These are phyloP conservation scores for Ailurus styani DNA, from an alignment of 2,113 vertebrate species.

Conservation along the genomic window DNA sequence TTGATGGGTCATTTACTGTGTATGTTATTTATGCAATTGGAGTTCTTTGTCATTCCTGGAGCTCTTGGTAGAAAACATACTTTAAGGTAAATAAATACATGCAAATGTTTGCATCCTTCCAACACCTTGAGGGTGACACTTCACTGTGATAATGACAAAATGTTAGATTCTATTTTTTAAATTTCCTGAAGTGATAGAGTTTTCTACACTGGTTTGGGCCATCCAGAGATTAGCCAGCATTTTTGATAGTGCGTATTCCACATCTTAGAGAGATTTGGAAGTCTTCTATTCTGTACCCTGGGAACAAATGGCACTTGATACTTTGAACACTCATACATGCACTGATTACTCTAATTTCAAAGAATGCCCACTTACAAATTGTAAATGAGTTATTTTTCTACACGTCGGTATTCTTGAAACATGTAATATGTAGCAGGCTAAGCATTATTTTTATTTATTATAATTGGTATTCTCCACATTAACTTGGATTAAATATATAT, in stretches of 20 bases:
- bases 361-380: background rate
- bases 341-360: background rate
- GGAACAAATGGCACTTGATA: background rate
- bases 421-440: background rate
- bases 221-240: background rate
- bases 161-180: background rate
- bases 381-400: background rate
- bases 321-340: background rate
- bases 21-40: background rate
- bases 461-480: background rate
- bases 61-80: background rate
- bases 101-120: slow-evolving; percentile 15
- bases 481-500: background rate
- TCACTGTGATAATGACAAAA: slow-evolving; percentile 28
- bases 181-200: background rate
- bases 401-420: background rate
- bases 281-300: background rate
- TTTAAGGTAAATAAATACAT: slow-evolving; percentile 34
- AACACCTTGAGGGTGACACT: background rate
- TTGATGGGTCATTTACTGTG: background rate
- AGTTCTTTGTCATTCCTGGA: background rate
- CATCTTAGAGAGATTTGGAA: background rate
- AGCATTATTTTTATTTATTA: slow-evolving; percentile 20
- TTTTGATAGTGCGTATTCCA: background rate
- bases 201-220: background rate